Conservation (phyloP, 1,140 invertebrate genomes). For the Zophobas morio region DNA sequence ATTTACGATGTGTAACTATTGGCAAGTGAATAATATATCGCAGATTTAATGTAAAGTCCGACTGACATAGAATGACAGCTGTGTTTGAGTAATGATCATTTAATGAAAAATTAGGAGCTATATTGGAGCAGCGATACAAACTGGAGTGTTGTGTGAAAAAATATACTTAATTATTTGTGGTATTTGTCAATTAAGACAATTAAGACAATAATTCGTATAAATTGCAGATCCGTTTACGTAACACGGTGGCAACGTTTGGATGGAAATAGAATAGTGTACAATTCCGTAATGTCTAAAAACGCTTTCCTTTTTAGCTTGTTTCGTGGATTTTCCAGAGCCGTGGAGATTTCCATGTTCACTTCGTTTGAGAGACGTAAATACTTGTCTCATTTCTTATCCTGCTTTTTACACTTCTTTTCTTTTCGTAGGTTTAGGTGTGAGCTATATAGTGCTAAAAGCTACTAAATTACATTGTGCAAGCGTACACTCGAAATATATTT, state of each 20-base stretch:
- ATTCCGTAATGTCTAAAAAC: constrained; percentile 1
- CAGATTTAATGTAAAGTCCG: constrained; percentile 16
- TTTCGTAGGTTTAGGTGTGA: neutral
- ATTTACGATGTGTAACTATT: constrained; percentile 12
- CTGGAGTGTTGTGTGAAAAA: neutral
- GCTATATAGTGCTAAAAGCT: too few species aligned
- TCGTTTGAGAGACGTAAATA: constrained; percentile 3
- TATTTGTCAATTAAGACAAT: too few species aligned
- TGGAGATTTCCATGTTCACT: constrained; percentile 22
- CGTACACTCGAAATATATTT: too few species aligned
- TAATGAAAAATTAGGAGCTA: constrained; percentile 24
- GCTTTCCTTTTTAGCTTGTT: constrained; percentile 20
- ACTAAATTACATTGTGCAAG: too few species aligned
- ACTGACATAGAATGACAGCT: constrained; percentile 21
- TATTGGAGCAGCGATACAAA: neutral
- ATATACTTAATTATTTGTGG: too few species aligned
- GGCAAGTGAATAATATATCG: constrained; percentile 28
- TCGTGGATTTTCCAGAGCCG: constrained; percentile 3
- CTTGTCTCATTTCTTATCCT: neutral
- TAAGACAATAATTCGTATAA: too few species aligned
- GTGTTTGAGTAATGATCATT: constrained; percentile 27
- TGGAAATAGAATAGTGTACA: constrained; percentile 4
- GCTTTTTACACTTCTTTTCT: neutral
- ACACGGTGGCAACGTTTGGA: neutral
- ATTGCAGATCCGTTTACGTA: too few species aligned